phyloP scores from a whole-genome alignment of 2,113 vertebrate species.

The Urocitellus parryii region DNA sequence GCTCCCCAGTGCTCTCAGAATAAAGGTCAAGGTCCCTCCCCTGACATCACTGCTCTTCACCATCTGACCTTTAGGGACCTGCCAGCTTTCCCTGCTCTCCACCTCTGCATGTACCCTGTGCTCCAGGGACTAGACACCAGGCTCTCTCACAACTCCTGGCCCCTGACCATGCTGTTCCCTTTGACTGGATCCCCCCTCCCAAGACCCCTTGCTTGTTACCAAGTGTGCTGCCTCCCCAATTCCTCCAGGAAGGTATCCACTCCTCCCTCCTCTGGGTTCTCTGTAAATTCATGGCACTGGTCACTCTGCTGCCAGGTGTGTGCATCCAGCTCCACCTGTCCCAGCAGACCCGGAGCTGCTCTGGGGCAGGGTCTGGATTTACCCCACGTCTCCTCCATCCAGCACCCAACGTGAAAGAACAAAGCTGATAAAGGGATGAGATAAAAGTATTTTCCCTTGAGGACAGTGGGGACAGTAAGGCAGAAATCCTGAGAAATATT shows the following conservation, averaged over 20 bases:
- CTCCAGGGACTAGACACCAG: neutral
- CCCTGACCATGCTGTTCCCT: neutral
- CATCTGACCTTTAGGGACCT: neutral
- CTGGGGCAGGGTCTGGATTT: neutral
- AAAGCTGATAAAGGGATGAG: neutral
- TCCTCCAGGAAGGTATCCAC: neutral
- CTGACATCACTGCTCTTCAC: neutral
- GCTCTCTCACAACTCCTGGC: neutral
- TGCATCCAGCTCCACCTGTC: neutral
- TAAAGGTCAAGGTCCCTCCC: neutral
- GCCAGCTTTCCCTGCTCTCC: neutral
- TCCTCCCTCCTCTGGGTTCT: neutral
- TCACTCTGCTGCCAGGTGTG: neutral
- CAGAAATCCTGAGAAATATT: neutral
- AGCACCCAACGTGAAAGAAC: neutral
- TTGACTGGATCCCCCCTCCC: neutral
- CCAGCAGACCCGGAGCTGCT: neutral
- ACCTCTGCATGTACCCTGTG: neutral
- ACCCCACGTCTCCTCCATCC: neutral
- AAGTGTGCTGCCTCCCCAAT: neutral
- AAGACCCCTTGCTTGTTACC: neutral
- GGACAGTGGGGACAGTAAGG: slow-evolving; percentile 21
- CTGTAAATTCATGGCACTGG: neutral
- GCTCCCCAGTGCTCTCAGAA: neutral
- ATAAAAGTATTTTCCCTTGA: neutral